Percentiles rank a stretch among this genome's conserved stretches.
These are phyloP conservation scores for Gopherus flavomarginatus DNA, from an alignment of 2,113 vertebrate species.

Conservation along the genomic window DNA sequence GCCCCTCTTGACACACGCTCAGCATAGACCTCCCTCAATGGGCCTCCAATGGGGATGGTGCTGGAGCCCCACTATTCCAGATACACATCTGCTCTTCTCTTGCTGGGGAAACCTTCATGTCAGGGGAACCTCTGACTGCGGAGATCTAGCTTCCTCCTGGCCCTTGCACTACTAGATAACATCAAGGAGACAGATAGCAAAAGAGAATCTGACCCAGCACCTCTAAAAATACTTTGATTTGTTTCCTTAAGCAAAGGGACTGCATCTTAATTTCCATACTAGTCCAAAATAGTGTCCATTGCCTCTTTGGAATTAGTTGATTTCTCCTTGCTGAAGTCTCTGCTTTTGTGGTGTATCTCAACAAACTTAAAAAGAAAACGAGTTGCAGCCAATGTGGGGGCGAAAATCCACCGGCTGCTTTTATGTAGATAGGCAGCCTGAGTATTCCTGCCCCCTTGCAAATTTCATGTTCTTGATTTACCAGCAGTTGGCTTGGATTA, in stretches of 20 bases:
- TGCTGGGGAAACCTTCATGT: too few species aligned
- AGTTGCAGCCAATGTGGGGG: not conserved
- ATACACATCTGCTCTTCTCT: not conserved
- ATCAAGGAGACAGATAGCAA: not conserved
- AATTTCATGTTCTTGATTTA: constrained; percentile 43
- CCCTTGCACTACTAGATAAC: not conserved
- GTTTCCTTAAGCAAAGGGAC: rapidly evolving
- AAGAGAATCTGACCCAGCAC: not conserved
- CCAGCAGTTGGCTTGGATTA: not conserved
- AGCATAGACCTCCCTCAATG: not conserved
- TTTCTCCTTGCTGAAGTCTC: not conserved
- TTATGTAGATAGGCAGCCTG: not conserved
- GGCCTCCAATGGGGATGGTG: not conserved
- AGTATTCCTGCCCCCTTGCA: not conserved
- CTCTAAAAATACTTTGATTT: not conserved
- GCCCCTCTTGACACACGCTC: not conserved
- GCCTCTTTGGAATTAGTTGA: not conserved
- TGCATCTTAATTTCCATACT: constrained; percentile 34
- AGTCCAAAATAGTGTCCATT: not conserved
- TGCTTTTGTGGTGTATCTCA: not conserved
- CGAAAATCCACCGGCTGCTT: constrained; percentile 18
- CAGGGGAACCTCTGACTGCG: not conserved
- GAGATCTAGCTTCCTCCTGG: not conserved
- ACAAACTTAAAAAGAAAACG: not conserved
- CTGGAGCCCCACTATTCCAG: not conserved